Evolutionary conservation across 1,140 invertebrate species (phyloP).

Genomic region (Bombus pyrosoma): DNA sequence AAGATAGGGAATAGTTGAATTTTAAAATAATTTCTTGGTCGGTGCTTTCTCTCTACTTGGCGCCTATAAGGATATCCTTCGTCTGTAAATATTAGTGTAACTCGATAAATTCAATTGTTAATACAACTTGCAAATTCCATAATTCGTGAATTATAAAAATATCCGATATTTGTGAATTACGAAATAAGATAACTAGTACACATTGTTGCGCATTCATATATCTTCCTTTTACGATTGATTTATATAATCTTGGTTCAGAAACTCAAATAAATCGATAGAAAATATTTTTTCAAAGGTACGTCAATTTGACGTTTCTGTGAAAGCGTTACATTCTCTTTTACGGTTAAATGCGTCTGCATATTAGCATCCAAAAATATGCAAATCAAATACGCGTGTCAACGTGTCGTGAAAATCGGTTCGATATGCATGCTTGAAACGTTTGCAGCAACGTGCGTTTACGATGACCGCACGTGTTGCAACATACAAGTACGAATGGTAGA

Average conservation of each 20-base stretch:
- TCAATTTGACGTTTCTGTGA: neutral
- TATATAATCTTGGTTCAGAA: too few relatives aligned
- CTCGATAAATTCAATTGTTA: too few relatives aligned
- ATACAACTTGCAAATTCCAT: too few relatives aligned
- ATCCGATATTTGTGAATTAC: too few relatives aligned
- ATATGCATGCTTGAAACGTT: constrained; percentile 46
- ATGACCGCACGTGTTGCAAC: constrained; percentile 48
- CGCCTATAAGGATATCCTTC: too few relatives aligned
- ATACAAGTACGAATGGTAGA: constrained; percentile 3
- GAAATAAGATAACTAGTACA: too few relatives aligned
- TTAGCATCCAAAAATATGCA: neutral
- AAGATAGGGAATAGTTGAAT: neutral
- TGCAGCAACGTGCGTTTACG: constrained; percentile 55
- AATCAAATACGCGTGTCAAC: constrained; percentile 26
- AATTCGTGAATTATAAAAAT: too few relatives aligned
- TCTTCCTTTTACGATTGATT: too few relatives aligned
- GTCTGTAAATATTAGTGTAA: too few relatives aligned
- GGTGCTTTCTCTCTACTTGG: neutral
- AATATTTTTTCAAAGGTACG: neutral
- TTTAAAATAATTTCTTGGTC: too few relatives aligned
- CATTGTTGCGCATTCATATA: too few relatives aligned
- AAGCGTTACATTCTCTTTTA: neutral
- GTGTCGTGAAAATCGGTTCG: constrained; percentile 41
- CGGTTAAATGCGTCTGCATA: neutral
- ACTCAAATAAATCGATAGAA: too few relatives aligned